Base-by-base conservation (phyloP, 1,140 invertebrate genomes). In the Cotesia typhae region DNA sequence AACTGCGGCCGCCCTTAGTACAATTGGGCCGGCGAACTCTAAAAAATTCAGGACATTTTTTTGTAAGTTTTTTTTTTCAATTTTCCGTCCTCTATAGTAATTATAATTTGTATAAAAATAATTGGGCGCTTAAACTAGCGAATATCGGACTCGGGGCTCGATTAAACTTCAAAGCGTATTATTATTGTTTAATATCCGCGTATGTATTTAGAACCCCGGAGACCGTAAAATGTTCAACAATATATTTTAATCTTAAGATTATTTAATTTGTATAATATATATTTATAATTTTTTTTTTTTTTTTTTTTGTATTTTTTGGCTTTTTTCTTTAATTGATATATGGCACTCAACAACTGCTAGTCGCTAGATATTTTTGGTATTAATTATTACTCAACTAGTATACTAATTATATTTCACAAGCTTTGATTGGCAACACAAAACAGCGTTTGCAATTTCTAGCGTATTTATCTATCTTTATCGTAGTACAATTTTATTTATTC, bases 91-190 rank as follows among this genome's bases (percentile, higher is more conserved):
- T 63, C 78, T 82, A 78, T 68, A 28, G 2, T 28, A 28, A 28
- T 28, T 28, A 28, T 28, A 81, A 81, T 78, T 82, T 77, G 81
- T 85, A 86, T 76, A 85, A 86, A 85, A 85, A 86, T 86, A 86
- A 86, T 78, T 82, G 77, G 78, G 77, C 76, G 78, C 78, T 78
- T 14, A 17, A 9, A n/a, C 81, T 80, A 72, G 72, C 57, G 76
- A 81, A 10, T 80, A 80, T 74, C 57, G 70, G 55, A 75, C 75
- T 57, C 76, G 75, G 77, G 76, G 69, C 74, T 72, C 17, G 57
- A 66, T 68, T 47, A 12, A 65, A 9, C n/a, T 63, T 28, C 55
- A 51, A 75, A 70, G 41, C 41, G 10, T 47, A 28, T 28, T 28
- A 28, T 28, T 28, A 28, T 47, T 47, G 5, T 10, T 9, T 59